Evolutionary conservation across 2,888 invertebrate genomes (phyloP), one percentile per base, ranked within the genome.

Genomic region (Litoditis marina): DNA sequence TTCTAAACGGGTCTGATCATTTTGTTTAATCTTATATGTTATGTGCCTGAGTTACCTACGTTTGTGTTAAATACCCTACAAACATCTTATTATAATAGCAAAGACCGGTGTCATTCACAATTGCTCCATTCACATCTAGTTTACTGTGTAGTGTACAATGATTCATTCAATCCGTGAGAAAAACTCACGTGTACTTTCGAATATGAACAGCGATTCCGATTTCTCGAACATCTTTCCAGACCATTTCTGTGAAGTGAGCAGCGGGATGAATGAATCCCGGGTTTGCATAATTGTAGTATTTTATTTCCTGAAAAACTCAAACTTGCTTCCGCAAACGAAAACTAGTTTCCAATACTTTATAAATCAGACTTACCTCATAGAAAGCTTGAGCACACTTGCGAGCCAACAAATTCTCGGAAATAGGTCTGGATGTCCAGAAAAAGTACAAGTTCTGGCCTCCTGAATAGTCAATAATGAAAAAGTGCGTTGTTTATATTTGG

Each of bases 221-320:
- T 46, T 66, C 61, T n/a, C 52, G 57, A 36, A 64, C 64, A 30
- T 52, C 50, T 47, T 64, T 66, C 69, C 69, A 69, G 16, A 69
- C 60, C 66, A 69, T 66, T 49, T 69, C 63, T 16, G 69, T 69
- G 50, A 69, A 69, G 56, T 69, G 69, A 4, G 66, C 66, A 13
- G 66, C 63, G n/a, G 63, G 61, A 13, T 61, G 36, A 28, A 42
- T 31, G 44, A 62, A 54, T 46, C 66, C 69, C 13, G 69, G 69
- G 8, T 31, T 34, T 16, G 49, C 44, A 47, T 66, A 66, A 55
- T 66, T 64, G 64, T 69, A 69, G 50, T 54, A 64, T 28, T 64
- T 66, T 31, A 64, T 64, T 46, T 69, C 69, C 61, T 66, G 53
- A 28, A 65, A 32, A 22, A 19, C 19, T 13, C 19, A 47, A 47